Evolutionary conservation across 2,888 invertebrate genomes (phyloP).

Genomic region (Agonum fuliginosum): DNA sequence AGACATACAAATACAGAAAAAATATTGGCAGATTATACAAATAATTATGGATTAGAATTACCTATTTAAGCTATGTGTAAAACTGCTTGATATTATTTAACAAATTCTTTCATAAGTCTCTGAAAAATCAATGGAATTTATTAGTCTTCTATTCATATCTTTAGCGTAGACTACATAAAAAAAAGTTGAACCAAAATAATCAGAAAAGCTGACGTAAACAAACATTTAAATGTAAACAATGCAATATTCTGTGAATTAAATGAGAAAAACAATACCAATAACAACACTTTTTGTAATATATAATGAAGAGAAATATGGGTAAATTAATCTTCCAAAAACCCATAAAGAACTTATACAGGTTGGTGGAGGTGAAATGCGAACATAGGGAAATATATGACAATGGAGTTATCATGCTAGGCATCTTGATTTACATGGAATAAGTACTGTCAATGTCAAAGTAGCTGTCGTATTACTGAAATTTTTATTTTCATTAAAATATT

Average conservation of each 20-base stretch:
- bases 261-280: background rate
- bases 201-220: background rate
- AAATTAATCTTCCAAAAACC: background rate
- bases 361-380: no score
- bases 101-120: background rate
- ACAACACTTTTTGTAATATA: background rate
- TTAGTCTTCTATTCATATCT: background rate
- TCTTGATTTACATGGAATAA: no score
- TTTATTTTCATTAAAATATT: no score
- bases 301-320: background rate
- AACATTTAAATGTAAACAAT: background rate
- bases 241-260: background rate
- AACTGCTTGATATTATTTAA: no score
- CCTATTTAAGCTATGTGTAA: no score
- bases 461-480: no score
- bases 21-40: no score
- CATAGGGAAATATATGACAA: no score
- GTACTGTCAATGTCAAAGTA: no score
- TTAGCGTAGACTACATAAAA: background rate
- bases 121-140: background rate
- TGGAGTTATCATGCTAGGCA: no score
- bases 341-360: background rate
- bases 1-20: no score
- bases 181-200: background rate
- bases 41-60: no score